Evolutionary conservation across 2,888 invertebrate species (phyloP).

Genomic region (Thumatha senex): DNA sequence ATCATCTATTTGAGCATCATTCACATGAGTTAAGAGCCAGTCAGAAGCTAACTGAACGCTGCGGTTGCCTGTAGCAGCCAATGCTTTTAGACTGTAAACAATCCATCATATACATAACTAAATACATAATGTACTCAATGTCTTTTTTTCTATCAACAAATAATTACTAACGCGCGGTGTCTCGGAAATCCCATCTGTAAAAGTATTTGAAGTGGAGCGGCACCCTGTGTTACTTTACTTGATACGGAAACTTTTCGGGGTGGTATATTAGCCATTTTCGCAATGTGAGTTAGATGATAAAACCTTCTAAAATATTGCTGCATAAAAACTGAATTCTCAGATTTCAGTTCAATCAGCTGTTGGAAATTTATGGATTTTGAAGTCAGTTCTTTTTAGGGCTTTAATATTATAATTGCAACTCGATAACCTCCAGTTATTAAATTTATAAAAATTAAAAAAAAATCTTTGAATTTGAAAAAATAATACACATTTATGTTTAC

Average conservation of each 20-base stretch:
- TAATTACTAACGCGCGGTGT: constrained; percentile 91
- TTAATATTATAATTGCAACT: constrained; percentile 17
- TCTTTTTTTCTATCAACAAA: background rate
- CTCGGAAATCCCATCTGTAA: constrained; percentile 95
- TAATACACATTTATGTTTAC: too few relatives aligned
- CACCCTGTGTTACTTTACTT: constrained; percentile 88
- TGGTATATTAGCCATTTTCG: constrained; percentile 88
- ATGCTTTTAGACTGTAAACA: constrained; percentile 89
- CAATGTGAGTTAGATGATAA: constrained; percentile 26
- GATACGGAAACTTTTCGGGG: constrained; percentile 90
- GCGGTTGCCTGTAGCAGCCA: constrained; percentile 94
- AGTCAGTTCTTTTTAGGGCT: too few relatives aligned
- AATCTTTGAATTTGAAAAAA: too few relatives aligned
- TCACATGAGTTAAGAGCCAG: constrained; percentile 95
- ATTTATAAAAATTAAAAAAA: too few relatives aligned
- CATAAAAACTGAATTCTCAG: constrained; percentile 37
- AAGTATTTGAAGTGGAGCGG: constrained; percentile 91
- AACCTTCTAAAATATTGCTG: constrained; percentile 43
- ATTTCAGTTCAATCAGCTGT: too few relatives aligned
- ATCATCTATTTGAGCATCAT: constrained; percentile 91
- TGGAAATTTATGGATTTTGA: too few relatives aligned
- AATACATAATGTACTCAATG: too few relatives aligned
- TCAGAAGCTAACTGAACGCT: constrained; percentile 95
- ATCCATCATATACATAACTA: background rate
- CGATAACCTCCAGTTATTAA: too few relatives aligned